phyloP scores from a whole-genome alignment of 2,797 vertebrate genomes.

The Adelosebastes latens region DNA sequence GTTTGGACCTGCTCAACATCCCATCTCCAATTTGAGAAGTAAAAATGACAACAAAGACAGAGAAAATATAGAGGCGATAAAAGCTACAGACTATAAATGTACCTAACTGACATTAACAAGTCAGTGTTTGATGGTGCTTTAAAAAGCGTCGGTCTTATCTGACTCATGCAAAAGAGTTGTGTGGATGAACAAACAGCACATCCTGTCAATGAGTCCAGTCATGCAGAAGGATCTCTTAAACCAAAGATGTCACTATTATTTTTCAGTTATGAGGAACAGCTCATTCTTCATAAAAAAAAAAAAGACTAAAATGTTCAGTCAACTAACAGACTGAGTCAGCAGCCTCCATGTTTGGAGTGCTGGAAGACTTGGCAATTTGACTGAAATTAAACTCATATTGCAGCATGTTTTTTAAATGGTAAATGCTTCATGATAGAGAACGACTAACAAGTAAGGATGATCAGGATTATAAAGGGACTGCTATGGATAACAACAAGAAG shows the following conservation, averaged over 20 bases:
- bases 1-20: neutral
- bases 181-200: constrained; percentile 29
- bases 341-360: neutral
- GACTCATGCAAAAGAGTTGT: neutral
- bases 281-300: neutral
- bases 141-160: constrained; percentile 27
- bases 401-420: neutral
- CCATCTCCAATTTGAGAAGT: neutral
- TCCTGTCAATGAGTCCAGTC: neutral
- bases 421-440: neutral
- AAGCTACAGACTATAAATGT: constrained; percentile 27
- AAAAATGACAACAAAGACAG: neutral
- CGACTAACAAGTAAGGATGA: neutral
- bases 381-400: neutral
- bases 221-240: neutral
- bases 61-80: neutral
- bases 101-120: constrained; percentile 6
- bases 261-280: neutral
- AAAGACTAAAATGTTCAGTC: constrained; percentile 9
- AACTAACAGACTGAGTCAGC: neutral
- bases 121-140: constrained; percentile 12
- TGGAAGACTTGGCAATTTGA: neutral
- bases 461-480: too few species aligned
- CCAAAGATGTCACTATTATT: constrained; percentile 5
- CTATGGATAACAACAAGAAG: too few species aligned